Conservation (phyloP, 2,888 invertebrate genomes). For the Eupithecia tripunctaria region DNA sequence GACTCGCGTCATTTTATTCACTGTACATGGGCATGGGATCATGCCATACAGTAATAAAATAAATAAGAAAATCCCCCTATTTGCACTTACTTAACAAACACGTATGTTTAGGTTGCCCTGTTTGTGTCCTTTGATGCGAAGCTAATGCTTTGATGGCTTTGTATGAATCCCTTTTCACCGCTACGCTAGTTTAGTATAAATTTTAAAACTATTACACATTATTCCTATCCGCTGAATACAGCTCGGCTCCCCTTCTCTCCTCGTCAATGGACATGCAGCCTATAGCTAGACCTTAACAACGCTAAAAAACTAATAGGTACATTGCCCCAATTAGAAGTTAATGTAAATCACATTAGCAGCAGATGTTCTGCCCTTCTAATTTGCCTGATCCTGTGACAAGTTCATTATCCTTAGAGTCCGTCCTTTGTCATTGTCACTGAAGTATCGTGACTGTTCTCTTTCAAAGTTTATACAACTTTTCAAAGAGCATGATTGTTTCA, state of each 20-base stretch:
- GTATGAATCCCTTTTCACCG: too few species aligned
- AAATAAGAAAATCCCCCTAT: too few species aligned
- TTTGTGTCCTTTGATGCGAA: background rate
- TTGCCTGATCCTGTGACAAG: constrained; percentile 52
- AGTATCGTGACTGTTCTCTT: constrained; percentile 12
- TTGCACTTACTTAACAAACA: background rate
- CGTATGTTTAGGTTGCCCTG: too few species aligned
- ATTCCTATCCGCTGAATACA: too few species aligned
- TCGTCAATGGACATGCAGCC: too few species aligned
- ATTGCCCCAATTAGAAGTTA: constrained; percentile 42
- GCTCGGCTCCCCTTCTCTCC: too few species aligned
- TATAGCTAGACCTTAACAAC: background rate
- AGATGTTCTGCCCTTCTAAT: constrained; percentile 51
- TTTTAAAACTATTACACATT: too few species aligned
- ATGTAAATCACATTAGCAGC: constrained; percentile 53
- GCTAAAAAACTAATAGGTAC: constrained; percentile 1
- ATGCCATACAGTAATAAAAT: too few species aligned
- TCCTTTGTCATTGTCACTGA: constrained; percentile 47
- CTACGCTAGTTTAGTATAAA: too few species aligned
- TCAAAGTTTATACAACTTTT: constrained; percentile 13
- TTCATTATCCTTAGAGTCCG: constrained; percentile 50
- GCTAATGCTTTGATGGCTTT: too few species aligned
- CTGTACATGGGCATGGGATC: too few species aligned
- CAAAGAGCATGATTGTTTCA: constrained; percentile 12
- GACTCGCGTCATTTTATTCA: background rate